Evolutionary conservation across 2,797 vertebrate species (phyloP), one percentile per base, ranked within the genome.

Genomic region (Eulemur coronatus): DNA sequence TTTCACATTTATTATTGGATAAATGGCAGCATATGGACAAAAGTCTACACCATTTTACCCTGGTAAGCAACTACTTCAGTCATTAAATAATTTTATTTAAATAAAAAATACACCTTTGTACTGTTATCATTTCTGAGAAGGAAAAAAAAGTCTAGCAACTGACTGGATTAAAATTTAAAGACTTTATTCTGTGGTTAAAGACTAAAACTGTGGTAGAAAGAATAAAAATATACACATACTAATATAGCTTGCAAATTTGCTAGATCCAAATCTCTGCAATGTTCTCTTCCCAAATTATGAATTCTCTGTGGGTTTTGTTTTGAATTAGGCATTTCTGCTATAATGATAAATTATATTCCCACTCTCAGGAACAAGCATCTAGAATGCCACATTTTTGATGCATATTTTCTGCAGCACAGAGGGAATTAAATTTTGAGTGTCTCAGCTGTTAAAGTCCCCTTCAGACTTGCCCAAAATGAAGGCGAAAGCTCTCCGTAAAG

Each of bases 371-470:
- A 67, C 3, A 38, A 97, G 75, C 67, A n/a, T 70, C 70, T 92
- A 76, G 78, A 89, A 93, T 97, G 94, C 84, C 91, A 96, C 35
- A 73, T 93, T 97, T 95, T 97, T 55, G 89, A 78, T 97, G 85
- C 79, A 97, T 93, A 92, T 96, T 97, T 89, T 89, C 88, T 95
- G 55, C 87, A 92, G 91, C 70, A 84, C 69, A 96, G 70, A 84
- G 35, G 28, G 43, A 57, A 80, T 88, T 96, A 69, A 91, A 50
- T 81, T 90, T 91, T 97, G 96, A 95, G 98, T 6, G 70, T 97
- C 96, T 97, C 89, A 95, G 97, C 94, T 97, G 91, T 97, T 96
- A 89, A 94, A 76, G 95, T 69, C 95, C 79, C 92, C 65, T 95
- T 97, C 90, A 84, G 89, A 94, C 89, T 97, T 65, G 33, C 43